Evolutionary conservation across 2,113 vertebrate species (phyloP).

Genomic region (Danionella cerebrum): DNA sequence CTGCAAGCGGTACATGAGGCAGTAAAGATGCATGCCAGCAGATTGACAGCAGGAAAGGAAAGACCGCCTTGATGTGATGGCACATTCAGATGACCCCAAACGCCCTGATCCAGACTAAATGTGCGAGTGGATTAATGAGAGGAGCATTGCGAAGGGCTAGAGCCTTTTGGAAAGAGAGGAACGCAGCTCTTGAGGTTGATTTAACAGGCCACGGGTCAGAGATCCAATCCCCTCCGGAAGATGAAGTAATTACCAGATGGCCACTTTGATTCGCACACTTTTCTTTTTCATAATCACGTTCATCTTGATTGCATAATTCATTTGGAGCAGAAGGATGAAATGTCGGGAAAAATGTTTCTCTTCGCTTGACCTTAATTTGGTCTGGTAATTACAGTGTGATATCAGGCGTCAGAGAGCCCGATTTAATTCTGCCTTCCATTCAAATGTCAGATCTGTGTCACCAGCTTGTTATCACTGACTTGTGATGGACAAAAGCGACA

Average conservation of each 20-base stretch:
- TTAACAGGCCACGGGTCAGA: conserved; percentile 2
- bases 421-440: neutral
- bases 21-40: conserved; percentile 32
- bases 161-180: conserved; percentile 2
- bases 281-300: conserved; percentile 23
- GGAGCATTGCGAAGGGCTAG: conserved; percentile 51
- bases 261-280: conserved; percentile 6
- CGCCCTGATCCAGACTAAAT: conserved; percentile 30
- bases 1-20: conserved; percentile 35
- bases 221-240: conserved; percentile 7
- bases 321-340: neutral
- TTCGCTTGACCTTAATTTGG: neutral
- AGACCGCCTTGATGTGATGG: conserved; percentile 45
- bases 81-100: conserved; percentile 53
- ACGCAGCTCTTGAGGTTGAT: conserved; percentile 26
- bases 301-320: conserved; percentile 26
- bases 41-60: conserved; percentile 53
- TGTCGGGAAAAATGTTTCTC: neutral
- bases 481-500: neutral
- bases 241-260: conserved; percentile 28
- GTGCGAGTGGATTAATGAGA: conserved; percentile 55
- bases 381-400: neutral
- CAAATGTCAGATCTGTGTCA: neutral
- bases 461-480: neutral
- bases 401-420: neutral